These are phyloP conservation scores for Stomatorhinus ivindoensis DNA, from an alignment of 2,113 vertebrate genomes.

Conservation along the genomic window DNA sequence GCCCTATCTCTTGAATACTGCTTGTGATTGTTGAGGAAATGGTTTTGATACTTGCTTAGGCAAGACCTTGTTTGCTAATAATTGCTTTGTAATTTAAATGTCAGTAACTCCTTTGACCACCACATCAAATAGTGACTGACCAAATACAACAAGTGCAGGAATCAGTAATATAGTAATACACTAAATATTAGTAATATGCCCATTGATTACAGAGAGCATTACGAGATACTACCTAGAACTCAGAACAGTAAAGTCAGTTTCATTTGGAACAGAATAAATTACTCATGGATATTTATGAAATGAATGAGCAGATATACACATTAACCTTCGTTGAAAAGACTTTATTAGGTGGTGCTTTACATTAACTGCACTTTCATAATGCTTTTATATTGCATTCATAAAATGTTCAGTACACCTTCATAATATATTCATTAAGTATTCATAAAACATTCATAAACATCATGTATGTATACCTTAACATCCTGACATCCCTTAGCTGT, in stretches of 20 bases:
- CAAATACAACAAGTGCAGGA: background rate
- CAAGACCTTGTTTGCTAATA: background rate
- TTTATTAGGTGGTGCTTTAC: background rate
- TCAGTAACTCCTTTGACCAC: background rate
- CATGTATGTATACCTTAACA: no score
- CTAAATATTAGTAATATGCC: background rate
- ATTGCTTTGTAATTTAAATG: background rate
- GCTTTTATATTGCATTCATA: no score
- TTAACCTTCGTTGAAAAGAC: background rate
- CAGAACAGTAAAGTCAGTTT: background rate
- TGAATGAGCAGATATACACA: background rate
- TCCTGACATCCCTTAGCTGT: no score
- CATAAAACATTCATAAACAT: no score
- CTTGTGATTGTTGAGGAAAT: background rate
- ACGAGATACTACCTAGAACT: background rate
- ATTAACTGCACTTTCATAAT: no score
- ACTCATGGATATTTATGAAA: background rate
- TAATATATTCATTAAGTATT: no score
- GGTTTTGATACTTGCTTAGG: background rate
- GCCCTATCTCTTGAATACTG: background rate
- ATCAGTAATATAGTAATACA: background rate
- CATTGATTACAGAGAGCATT: background rate
- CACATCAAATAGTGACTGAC: background rate
- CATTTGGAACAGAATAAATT: background rate
- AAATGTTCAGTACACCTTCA: no score